Conservation (phyloP, 2,888 invertebrate species). For the Odontocolon sp. region DNA sequence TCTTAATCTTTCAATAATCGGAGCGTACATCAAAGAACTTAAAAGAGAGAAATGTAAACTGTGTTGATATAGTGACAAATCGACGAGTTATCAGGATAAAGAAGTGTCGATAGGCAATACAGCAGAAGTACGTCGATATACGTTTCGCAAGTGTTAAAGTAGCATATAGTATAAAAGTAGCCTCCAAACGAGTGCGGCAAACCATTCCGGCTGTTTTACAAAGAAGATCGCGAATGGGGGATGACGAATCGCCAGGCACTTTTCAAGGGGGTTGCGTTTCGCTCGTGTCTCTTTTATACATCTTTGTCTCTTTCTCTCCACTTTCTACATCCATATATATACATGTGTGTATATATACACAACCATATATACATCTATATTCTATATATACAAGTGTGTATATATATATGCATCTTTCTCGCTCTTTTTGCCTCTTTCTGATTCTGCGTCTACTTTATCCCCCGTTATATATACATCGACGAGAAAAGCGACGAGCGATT, state of each 20-base stretch:
- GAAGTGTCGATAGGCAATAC: background rate
- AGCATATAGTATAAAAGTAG: constrained; percentile 16
- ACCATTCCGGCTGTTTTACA: constrained; percentile 68
- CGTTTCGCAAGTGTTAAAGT: background rate
- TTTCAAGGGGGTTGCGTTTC: constrained; percentile 59
- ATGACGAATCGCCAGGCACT: constrained; percentile 74
- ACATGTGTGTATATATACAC: too few species aligned
- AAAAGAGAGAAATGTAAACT: too few species aligned
- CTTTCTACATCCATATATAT: too few species aligned
- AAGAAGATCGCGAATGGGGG: constrained; percentile 68
- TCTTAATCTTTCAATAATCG: too few species aligned
- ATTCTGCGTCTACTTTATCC: constrained; percentile 45
- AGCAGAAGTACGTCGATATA: background rate
- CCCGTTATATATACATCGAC: constrained; percentile 62
- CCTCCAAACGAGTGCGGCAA: constrained; percentile 29
- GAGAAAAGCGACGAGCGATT: constrained; percentile 72
- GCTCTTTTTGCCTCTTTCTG: constrained; percentile 12
- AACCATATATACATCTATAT: too few species aligned
- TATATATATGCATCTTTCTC: too few species aligned
- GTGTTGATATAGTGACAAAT: background rate
- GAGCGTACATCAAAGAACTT: background rate
- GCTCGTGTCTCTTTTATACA: constrained; percentile 24
- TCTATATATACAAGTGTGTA: too few species aligned
- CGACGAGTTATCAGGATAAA: background rate
- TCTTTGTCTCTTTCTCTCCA: too few species aligned